Conservation (phyloP, 1,140 invertebrate genomes). For the Papilio polyxenes region DNA sequence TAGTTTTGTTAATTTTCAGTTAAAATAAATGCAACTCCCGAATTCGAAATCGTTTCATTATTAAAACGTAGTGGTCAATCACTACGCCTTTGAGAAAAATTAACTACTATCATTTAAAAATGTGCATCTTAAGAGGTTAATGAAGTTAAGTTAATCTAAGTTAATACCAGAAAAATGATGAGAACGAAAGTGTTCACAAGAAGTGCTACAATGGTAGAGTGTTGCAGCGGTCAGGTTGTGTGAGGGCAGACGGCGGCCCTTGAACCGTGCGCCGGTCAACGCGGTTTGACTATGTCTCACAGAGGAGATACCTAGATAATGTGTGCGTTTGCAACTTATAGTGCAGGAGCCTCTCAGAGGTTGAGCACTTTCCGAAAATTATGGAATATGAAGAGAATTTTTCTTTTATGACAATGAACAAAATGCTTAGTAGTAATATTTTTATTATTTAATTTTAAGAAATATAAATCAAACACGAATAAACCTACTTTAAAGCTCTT, state of each 20-base stretch:
- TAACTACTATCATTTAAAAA: not conserved
- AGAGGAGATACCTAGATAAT: not conserved
- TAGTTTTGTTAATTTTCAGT: too few species aligned
- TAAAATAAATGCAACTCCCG: too few species aligned
- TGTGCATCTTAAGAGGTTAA: not conserved
- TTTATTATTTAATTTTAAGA: not conserved
- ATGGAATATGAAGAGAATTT: not conserved
- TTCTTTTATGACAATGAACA: not conserved
- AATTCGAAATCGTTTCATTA: not conserved
- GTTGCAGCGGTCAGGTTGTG: not conserved
- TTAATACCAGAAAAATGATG: not conserved
- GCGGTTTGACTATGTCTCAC: not conserved
- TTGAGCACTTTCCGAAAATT: not conserved
- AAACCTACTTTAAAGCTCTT: not conserved
- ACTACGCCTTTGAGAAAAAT: not conserved
- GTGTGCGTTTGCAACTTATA: not conserved
- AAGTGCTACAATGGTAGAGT: not conserved
- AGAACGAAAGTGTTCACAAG: slow-evolving; percentile 9
- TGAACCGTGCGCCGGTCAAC: slow-evolving; percentile 7
- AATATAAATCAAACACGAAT: not conserved
- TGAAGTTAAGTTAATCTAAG: not conserved
- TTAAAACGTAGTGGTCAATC: not conserved
- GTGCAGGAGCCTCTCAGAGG: not conserved
- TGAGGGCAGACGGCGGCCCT: not conserved
- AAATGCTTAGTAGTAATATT: not conserved